Evolutionary conservation across 2,888 invertebrate species (phyloP).

Genomic region (Bombyx huttoni): DNA sequence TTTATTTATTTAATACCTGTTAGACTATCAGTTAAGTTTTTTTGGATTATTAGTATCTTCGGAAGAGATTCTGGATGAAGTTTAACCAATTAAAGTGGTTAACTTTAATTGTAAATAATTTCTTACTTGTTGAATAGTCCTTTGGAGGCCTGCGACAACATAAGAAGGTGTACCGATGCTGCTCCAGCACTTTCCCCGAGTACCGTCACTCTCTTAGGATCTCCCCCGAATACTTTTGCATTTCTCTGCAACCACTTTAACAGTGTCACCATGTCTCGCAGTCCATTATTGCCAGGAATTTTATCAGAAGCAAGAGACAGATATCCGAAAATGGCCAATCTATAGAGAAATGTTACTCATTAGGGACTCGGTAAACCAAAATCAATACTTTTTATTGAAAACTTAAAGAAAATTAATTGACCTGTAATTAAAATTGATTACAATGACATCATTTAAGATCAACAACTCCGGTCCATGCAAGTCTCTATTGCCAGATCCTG

Average conservation of each 20-base stretch:
- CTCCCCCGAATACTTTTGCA: conserved; percentile 36
- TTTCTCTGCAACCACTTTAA: conserved; percentile 43
- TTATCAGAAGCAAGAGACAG: conserved; percentile 30
- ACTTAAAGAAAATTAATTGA: conserved; percentile 8
- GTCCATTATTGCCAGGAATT: conserved; percentile 44
- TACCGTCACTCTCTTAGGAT: conserved; percentile 37
- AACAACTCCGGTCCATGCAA: conserved; percentile 17
- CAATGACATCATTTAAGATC: conserved; percentile 21
- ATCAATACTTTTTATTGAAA: too few relatives aligned
- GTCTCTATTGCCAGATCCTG: conserved; percentile 10
- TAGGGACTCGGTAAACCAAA: too few relatives aligned
- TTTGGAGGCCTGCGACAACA: conserved; percentile 26
- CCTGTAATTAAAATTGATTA: conserved; percentile 50
- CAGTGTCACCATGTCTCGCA: conserved; percentile 37
- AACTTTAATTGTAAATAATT: too few relatives aligned
- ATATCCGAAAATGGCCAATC: conserved; percentile 43
- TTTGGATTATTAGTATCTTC: too few relatives aligned
- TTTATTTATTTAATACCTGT: background rate
- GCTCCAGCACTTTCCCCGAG: conserved; percentile 47
- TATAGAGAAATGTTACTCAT: conserved; percentile 6
- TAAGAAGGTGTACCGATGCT: conserved; percentile 26
- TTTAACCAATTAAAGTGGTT: too few relatives aligned
- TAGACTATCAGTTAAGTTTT: background rate
- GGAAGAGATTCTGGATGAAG: too few relatives aligned
- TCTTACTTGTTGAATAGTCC: conserved; percentile 36